phyloP scores from a whole-genome alignment of 2,113 vertebrate genomes.

The Prinia subflava region DNA sequence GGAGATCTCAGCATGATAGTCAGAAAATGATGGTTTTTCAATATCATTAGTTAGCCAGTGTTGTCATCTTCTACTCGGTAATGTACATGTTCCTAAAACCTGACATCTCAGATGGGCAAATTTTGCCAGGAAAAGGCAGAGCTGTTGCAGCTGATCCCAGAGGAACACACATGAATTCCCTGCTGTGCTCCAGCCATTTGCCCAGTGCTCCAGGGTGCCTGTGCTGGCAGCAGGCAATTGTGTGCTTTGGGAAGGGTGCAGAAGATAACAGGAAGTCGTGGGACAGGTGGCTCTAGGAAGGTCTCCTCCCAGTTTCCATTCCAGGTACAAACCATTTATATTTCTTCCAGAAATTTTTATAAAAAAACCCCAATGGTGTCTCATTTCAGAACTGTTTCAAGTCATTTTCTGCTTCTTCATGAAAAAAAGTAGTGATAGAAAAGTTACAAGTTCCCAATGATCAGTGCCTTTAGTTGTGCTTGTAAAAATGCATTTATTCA shows the following conservation, averaged over 20 bases:
- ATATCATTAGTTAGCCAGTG: background rate
- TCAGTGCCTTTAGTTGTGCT: background rate
- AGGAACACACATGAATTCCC: background rate
- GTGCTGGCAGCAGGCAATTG: background rate
- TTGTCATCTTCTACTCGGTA: background rate
- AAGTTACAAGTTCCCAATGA: background rate
- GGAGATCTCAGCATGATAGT: background rate
- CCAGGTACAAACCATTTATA: background rate
- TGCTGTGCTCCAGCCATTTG: background rate
- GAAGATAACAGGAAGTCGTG: background rate
- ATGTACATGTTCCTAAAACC: background rate
- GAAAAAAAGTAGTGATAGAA: background rate
- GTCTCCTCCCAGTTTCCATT: background rate
- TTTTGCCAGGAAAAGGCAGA: background rate
- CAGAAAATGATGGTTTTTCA: background rate
- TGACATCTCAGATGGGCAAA: background rate
- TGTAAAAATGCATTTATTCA: background rate
- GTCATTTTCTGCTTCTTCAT: background rate
- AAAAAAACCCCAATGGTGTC: accelerated
- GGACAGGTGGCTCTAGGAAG: background rate
- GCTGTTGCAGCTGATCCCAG: background rate
- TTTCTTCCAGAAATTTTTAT: background rate
- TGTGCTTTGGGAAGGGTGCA: background rate
- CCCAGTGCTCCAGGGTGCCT: background rate
- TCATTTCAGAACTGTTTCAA: background rate